A percentile compares a stretch with the other conserved stretches of the same genome.
These are phyloP conservation scores for Ptychochromis oligacanthus DNA, from an alignment of 2,113 vertebrate species.

Conservation along the genomic window DNA sequence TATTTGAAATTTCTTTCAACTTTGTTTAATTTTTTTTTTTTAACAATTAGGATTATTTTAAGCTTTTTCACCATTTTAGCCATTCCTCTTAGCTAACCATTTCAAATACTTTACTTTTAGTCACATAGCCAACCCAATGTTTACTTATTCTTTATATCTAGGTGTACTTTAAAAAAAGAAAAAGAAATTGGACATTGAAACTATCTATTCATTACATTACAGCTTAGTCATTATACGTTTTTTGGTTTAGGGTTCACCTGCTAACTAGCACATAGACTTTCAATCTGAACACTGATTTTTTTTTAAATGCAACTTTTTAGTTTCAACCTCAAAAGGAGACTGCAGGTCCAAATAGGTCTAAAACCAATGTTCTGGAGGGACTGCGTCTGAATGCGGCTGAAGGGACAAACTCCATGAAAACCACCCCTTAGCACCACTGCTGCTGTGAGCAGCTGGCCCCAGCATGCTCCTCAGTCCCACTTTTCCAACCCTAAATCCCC, in stretches of 20 bases:
- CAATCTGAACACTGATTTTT: background rate
- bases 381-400: background rate
- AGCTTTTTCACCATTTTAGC: background rate
- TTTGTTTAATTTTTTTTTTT: background rate
- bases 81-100: background rate
- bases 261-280: background rate
- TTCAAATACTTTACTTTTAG: background rate
- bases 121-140: too few relatives aligned
- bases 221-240: background rate
- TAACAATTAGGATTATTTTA: background rate
- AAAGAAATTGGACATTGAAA: rapidly evolving
- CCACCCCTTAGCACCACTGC: background rate
- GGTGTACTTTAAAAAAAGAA: too few relatives aligned
- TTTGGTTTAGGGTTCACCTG: background rate
- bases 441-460: conserved; percentile 1
- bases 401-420: background rate
- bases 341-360: background rate
- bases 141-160: too few relatives aligned
- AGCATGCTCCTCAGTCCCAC: background rate
- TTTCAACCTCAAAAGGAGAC: background rate
- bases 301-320: background rate
- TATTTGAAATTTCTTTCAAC: background rate
- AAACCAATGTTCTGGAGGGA: background rate
- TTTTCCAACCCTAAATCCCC: conserved; percentile 34
- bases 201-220: background rate